Evolutionary conservation across 2,113 vertebrate genomes (phyloP).

Genomic region (Mus musculus): DNA sequence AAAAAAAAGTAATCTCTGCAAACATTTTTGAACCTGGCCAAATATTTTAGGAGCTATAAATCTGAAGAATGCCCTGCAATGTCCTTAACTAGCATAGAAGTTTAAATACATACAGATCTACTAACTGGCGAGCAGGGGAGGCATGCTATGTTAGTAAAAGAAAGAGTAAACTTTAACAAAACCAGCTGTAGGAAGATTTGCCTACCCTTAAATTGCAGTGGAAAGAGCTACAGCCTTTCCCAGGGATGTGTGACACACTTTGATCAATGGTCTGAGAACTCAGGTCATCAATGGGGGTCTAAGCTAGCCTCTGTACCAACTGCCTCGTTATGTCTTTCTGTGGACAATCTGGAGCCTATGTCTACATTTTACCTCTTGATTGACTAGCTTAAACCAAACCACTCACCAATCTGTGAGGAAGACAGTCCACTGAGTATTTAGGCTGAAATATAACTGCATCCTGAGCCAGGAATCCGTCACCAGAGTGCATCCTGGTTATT

Average conservation of each 20-base stretch:
- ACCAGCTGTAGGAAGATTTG: background rate
- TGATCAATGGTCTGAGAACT: background rate
- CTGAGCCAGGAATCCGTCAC: background rate
- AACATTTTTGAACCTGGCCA: background rate
- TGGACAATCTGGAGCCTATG: background rate
- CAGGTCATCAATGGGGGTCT: background rate
- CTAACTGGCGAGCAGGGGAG: background rate
- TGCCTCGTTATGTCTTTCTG: background rate
- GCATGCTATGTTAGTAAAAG: conserved; percentile 34
- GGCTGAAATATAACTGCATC: background rate
- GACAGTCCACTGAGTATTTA: conserved; percentile 21
- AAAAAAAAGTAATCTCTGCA: background rate
- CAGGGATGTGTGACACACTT: background rate
- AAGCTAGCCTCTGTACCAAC: background rate
- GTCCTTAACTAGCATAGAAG: conserved; percentile 14
- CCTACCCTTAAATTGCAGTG: conserved; percentile 16
- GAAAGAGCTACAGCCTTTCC: background rate
- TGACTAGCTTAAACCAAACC: background rate
- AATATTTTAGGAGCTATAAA: conserved; percentile 17
- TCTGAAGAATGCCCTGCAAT: background rate
- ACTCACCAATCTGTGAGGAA: background rate
- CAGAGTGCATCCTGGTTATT: background rate
- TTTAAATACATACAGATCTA: conserved; percentile 28
- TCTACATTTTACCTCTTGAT: conserved; percentile 16
- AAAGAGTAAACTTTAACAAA: conserved; percentile 37